These are phyloP conservation scores for Enteromius afrohamiltoni DNA, from an alignment of 2,797 vertebrate species.

Conservation along the genomic window DNA sequence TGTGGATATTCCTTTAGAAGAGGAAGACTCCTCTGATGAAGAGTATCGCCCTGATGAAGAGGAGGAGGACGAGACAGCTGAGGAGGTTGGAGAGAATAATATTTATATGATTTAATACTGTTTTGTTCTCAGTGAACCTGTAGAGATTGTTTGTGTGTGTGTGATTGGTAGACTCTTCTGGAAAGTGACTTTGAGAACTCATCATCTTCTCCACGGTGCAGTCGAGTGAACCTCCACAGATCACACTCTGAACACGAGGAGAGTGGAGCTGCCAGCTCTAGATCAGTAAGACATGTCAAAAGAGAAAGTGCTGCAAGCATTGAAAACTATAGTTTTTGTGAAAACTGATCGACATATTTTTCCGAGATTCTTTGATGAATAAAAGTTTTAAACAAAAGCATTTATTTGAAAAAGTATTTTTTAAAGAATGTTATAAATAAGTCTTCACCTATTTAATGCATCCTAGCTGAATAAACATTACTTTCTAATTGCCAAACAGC, in stretches of 20 bases:
- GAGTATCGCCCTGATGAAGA: conserved; percentile 87
- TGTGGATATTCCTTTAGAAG: conserved; percentile 86
- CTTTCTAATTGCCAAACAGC: background rate
- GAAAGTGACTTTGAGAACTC: conserved; percentile 87
- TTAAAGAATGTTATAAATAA: background rate
- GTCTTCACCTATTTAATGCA: background rate
- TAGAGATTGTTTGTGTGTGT: conserved; percentile 53
- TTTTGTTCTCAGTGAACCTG: conserved; percentile 67
- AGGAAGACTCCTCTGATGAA: conserved; percentile 87
- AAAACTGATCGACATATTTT: background rate
- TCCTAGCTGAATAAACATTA: background rate
- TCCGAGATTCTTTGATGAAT: background rate
- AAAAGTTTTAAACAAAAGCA: background rate
- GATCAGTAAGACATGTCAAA: conserved; percentile 67
- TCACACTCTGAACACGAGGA: conserved; percentile 72
- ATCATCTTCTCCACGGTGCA: conserved; percentile 80
- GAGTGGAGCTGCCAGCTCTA: conserved; percentile 73
- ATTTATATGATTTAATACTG: conserved; percentile 3
- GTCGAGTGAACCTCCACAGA: conserved; percentile 66
- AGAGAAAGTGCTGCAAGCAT: too few relatives aligned
- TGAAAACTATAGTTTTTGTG: background rate
- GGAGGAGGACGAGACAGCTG: conserved; percentile 85
- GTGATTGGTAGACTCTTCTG: conserved; percentile 76
- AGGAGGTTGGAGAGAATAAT: conserved; percentile 74
- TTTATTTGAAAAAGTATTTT: background rate